A percentile compares a stretch with the other conserved stretches of the same genome.
phyloP scores from a whole-genome alignment of 2,888 invertebrate genomes.

The Saturnia pavonia region DNA sequence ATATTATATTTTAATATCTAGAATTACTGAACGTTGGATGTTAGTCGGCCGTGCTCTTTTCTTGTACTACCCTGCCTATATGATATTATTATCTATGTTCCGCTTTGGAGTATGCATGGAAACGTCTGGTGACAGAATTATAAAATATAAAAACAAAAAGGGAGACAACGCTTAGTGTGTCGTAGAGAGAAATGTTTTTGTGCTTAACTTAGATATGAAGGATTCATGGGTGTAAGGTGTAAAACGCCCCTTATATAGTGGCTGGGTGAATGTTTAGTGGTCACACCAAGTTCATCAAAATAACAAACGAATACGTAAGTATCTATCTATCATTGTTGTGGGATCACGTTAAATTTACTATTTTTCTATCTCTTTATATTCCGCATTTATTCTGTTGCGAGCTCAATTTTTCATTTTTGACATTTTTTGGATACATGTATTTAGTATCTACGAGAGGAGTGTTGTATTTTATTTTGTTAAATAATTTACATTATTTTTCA shows the following conservation, averaged over 20 bases:
- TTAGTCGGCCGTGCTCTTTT: constrained; percentile 27
- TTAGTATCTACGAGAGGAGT: too few relatives aligned
- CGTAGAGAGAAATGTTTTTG: constrained; percentile 65
- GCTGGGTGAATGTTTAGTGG: constrained; percentile 58
- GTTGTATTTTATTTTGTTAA: too few relatives aligned
- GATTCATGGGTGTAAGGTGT: constrained; percentile 61
- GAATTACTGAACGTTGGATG: neutral
- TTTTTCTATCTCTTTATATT: constrained; percentile 61
- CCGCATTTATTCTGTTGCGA: constrained; percentile 56
- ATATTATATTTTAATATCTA: neutral
- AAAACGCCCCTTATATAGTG: constrained; percentile 45
- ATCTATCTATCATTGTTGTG: constrained; percentile 70
- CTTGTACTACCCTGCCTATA: constrained; percentile 22
- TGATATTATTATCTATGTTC: constrained; percentile 34
- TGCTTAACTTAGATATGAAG: constrained; percentile 54
- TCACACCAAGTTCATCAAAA: constrained; percentile 52
- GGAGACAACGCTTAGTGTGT: constrained; percentile 72
- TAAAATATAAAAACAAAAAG: constrained; percentile 42
- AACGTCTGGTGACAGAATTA: constrained; percentile 65
- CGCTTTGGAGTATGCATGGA: constrained; percentile 71
- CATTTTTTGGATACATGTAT: too few relatives aligned
- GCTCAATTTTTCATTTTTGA: constrained; percentile 45
- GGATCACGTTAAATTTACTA: constrained; percentile 64
- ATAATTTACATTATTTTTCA: too few relatives aligned
- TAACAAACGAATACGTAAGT: constrained; percentile 65